phyloP scores from a whole-genome alignment of 2,797 vertebrate species.

The Clarias platycephalus region DNA sequence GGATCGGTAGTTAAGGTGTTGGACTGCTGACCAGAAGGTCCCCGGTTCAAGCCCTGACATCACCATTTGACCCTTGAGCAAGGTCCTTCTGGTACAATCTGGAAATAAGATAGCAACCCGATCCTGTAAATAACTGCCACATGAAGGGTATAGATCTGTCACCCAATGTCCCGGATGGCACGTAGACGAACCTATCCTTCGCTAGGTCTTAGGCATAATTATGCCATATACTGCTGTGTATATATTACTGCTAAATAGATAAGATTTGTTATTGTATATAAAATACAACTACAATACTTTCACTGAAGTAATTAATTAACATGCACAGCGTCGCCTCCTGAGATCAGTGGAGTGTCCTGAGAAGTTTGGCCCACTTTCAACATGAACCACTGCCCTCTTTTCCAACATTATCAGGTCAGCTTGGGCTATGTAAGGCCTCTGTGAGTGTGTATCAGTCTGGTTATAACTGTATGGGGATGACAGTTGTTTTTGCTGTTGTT shows the following conservation, averaged over 20 bases:
- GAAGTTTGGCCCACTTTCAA: constrained; percentile 43
- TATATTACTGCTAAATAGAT: not conserved
- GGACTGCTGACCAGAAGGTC: too few relatives aligned
- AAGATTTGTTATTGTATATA: not conserved
- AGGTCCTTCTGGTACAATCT: too few relatives aligned
- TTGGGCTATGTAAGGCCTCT: constrained; percentile 9
- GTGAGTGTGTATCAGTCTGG: not conserved
- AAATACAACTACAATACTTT: not conserved
- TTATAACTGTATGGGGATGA: not conserved
- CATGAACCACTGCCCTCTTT: constrained; percentile 43
- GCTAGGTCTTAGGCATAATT: not conserved
- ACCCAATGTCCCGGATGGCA: too few relatives aligned
- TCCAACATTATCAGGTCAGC: constrained; percentile 40
- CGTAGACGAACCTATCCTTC: too few relatives aligned
- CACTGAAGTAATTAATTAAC: constrained; percentile 16
- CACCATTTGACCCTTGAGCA: too few relatives aligned
- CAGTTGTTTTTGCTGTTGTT: constrained; percentile 1
- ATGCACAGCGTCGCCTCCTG: constrained; percentile 6
- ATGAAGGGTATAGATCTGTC: too few relatives aligned
- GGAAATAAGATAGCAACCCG: too few relatives aligned
- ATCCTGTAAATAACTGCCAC: too few relatives aligned
- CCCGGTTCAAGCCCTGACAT: too few relatives aligned
- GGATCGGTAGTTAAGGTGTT: too few relatives aligned
- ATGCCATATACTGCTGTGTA: not conserved
- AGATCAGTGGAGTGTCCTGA: constrained; percentile 36